Base-by-base conservation (phyloP, 2,888 invertebrate genomes). In the Phengaris alcon region DNA sequence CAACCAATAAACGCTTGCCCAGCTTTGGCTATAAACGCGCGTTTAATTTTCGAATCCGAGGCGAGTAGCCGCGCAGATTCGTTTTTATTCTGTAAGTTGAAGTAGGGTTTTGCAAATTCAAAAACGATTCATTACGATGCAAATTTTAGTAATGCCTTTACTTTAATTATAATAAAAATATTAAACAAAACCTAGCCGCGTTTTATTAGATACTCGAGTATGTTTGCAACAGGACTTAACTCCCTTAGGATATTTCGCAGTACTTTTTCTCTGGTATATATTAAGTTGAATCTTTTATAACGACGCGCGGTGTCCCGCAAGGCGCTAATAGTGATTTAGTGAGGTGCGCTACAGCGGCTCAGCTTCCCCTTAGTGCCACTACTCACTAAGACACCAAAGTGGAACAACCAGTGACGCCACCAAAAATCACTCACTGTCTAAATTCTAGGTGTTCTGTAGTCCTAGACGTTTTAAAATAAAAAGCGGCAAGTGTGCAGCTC, bases 251-350 rank as follows among this genome's bases (percentile, higher is more conserved):
- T 81, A 82, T 80, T 83, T 70, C 22, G 48, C 75, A 52, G 70
- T 75, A 70, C 88, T 84, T 84, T 82, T 82, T 83, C 86, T 84
- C 88, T 89, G 84, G 88, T 90, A 87, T 87, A 89, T 90, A 88
- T 89, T 87, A 88, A 85, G 86, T 85, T 91, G 91, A 91, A 91
- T 91, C 87, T 91, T 91, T 91, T 91, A 91, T 91, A 90, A 89
- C 89, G 88, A 89, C 87, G 83, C 86, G 86, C 84, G 86, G 84
- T 87, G 90, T 89, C 90, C 85, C 87, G 82, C 82, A 81, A 80
- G 81, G 81, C 81, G 83, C 88, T 92, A 92, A 92, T 92, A 90
- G 91, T 91, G 91, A 92, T 92, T 87, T 91, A 92, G 89, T 86
- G 84, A 84, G 78, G 84, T 82, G 91, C 91, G 91, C 91, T 84